Evolutionary conservation across 2,888 invertebrate genomes (phyloP).

Genomic region (Drosophila nr. perissopoda): DNA sequence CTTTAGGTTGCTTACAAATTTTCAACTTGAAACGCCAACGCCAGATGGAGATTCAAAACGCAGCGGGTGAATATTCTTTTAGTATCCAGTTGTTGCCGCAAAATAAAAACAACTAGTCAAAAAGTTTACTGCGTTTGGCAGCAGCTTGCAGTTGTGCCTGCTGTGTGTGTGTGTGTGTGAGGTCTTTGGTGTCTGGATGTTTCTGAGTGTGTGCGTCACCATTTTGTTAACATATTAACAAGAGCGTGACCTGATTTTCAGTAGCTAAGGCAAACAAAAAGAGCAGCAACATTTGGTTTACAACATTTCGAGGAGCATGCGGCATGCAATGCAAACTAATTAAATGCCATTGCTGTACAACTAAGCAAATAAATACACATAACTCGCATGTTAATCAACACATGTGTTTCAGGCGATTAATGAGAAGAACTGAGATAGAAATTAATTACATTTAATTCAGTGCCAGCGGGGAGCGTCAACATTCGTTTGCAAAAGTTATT

Average conservation of each 20-base stretch:
- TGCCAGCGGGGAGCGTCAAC: constrained; percentile 64
- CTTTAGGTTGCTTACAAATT: constrained; percentile 73
- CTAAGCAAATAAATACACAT: constrained; percentile 24
- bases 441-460: constrained; percentile 76
- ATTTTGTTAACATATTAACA: constrained; percentile 58
- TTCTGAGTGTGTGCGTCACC: constrained; percentile 27
- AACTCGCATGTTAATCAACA: constrained; percentile 22
- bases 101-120: constrained; percentile 34
- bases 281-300: constrained; percentile 25
- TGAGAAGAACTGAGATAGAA: constrained; percentile 26
- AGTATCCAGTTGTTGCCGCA: constrained; percentile 26
- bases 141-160: constrained; percentile 56
- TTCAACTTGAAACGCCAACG: constrained; percentile 72
- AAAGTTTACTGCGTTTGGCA: constrained; percentile 69
- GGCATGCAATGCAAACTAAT: constrained; percentile 50
- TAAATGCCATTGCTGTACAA: constrained; percentile 31
- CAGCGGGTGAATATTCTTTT: constrained; percentile 53
- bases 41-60: constrained; percentile 58
- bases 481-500: constrained; percentile 67
- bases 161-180: constrained; percentile 23
- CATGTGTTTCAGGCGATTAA: constrained; percentile 4
- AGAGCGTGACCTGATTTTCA: constrained; percentile 63
- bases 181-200: constrained; percentile 16
- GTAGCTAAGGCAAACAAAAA: constrained; percentile 31
- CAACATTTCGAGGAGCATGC: constrained; percentile 6